phyloP scores from a whole-genome alignment of 1,140 invertebrate genomes.

The Eupeodes corollae region DNA sequence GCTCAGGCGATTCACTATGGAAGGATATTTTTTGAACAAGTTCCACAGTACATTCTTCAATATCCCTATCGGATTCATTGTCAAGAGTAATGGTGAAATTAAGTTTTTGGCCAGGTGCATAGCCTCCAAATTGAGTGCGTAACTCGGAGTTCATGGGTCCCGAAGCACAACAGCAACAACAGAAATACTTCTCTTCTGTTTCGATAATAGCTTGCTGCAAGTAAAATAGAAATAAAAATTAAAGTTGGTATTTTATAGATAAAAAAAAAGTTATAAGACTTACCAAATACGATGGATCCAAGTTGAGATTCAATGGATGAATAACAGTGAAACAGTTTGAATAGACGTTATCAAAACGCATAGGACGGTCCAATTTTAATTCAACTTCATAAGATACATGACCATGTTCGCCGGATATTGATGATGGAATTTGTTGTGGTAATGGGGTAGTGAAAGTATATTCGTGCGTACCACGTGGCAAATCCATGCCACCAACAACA shows the following conservation, averaged over 20 bases:
- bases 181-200: constrained; percentile 12
- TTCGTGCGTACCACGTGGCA: neutral
- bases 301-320: constrained; percentile 54
- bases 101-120: constrained; percentile 25
- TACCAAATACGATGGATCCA: constrained; percentile 18
- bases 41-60: too few species aligned
- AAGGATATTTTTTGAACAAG: too few species aligned
- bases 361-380: constrained; percentile 51
- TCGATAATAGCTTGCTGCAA: neutral
- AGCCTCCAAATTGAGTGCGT: constrained; percentile 25
- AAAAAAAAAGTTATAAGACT: neutral
- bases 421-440: constrained; percentile 45
- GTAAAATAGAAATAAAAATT: neutral
- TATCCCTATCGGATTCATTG: constrained; percentile 17
- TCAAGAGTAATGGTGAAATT: constrained; percentile 17
- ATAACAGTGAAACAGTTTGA: constrained; percentile 57
- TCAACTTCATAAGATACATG: constrained; percentile 52
- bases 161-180: constrained; percentile 28
- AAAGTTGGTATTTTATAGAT: neutral
- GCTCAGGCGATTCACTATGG: too few species aligned
- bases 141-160: constrained; percentile 19
- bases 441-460: constrained; percentile 13
- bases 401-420: constrained; percentile 55
- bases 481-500: constrained; percentile 16
- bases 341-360: constrained; percentile 55